Evolutionary conservation across 92 coral and sea anemone species (phyloP).

Genomic region (Muricea muricata): DNA sequence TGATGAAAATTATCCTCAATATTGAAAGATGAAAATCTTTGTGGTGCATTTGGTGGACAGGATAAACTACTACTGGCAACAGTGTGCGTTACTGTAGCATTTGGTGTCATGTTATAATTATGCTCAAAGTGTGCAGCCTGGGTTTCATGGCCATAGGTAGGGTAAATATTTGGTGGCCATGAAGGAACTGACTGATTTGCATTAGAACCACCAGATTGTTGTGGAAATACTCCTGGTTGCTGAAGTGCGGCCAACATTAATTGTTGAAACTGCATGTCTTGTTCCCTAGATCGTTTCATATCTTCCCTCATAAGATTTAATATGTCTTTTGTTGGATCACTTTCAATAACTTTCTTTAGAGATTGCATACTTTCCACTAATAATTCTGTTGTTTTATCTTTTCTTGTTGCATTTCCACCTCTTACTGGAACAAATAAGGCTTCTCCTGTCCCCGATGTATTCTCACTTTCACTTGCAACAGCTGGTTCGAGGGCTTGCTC

Average conservation of each 20-base stretch:
- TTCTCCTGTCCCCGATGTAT: not conserved
- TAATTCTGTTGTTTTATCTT: not conserved
- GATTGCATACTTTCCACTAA: not conserved
- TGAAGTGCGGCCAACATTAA: slow-evolving; percentile 1
- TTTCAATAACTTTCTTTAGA: slow-evolving; percentile 14
- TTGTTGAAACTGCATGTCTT: slow-evolving; percentile 18
- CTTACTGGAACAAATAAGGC: slow-evolving; percentile 10
- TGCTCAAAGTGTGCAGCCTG: not conserved
- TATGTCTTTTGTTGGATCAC: slow-evolving; percentile 26
- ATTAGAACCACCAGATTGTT: too few species aligned
- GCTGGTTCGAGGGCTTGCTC: not conserved
- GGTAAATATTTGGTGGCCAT: not conserved
- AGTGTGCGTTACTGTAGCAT: not conserved
- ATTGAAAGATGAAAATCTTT: not conserved
- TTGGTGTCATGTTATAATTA: slow-evolving; percentile 2
- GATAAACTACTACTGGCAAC: not conserved
- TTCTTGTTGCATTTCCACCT: not conserved
- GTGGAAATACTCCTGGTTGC: not conserved
- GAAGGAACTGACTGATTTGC: not conserved
- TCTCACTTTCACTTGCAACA: not conserved
- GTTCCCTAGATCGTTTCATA: slow-evolving; percentile 29
- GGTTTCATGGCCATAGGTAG: not conserved
- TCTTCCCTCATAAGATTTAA: slow-evolving; percentile 17
- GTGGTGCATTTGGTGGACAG: not conserved
- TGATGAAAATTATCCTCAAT: not conserved